phyloP scores from a whole-genome alignment of 2,113 vertebrate species.

The Psammodynastes pulverulentus region DNA sequence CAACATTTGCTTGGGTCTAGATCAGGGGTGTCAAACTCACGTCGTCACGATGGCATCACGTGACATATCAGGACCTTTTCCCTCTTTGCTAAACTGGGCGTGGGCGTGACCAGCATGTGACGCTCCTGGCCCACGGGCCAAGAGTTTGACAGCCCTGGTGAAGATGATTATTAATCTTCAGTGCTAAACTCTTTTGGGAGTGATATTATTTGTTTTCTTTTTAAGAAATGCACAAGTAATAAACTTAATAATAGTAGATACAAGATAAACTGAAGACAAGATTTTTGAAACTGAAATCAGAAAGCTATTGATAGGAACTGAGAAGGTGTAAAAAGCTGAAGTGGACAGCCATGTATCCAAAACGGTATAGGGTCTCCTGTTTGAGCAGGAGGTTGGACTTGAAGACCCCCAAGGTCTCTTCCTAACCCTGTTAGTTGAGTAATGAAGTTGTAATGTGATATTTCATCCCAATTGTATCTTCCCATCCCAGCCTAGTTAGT shows the following conservation, averaged over 20 bases:
- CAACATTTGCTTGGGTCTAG: neutral
- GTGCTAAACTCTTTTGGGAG: neutral
- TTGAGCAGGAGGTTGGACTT: too few species aligned
- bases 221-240: neutral
- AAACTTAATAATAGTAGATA: neutral
- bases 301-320: neutral
- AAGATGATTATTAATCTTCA: neutral
- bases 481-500: neutral
- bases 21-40: too few species aligned
- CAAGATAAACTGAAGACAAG: neutral
- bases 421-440: too few species aligned
- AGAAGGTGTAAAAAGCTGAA: too few species aligned
- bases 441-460: neutral
- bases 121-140: too few species aligned
- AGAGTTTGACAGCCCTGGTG: neutral
- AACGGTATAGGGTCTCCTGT: too few species aligned
- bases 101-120: too few species aligned
- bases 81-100: too few species aligned
- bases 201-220: neutral
- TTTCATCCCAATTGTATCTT: neutral
- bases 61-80: too few species aligned
- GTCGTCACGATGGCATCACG: too few species aligned
- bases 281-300: neutral
- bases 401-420: too few species aligned
- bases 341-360: neutral